Evolutionary conservation across 2,113 vertebrate species (phyloP).

Genomic region (Brachypodius melanocephalos): DNA sequence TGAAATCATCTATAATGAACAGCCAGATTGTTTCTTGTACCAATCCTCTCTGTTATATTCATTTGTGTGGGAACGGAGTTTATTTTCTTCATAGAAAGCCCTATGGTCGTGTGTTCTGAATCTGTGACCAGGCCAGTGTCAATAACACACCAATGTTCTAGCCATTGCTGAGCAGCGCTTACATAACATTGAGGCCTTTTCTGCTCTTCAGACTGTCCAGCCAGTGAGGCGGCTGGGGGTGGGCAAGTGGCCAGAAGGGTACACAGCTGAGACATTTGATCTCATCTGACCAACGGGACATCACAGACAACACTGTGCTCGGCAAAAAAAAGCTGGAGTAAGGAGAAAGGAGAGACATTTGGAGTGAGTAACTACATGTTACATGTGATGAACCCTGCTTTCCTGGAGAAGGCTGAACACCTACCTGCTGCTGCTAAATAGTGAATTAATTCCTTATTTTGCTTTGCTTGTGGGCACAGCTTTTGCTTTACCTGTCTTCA

Average conservation of each 20-base stretch:
- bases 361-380: neutral
- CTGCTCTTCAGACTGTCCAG: neutral
- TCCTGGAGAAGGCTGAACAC: neutral
- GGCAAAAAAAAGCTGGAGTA: neutral
- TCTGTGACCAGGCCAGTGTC: neutral
- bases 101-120: rapidly evolving
- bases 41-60: neutral
- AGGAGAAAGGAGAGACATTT: neutral
- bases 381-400: rapidly evolving
- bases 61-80: neutral
- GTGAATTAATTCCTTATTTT: neutral
- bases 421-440: neutral
- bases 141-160: neutral
- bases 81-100: neutral
- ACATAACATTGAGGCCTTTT: neutral
- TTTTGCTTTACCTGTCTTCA: neutral
- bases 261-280: neutral
- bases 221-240: neutral
- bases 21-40: neutral
- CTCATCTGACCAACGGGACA: no score
- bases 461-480: neutral
- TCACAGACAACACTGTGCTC: rapidly evolving
- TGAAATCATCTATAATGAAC: neutral
- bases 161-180: neutral
- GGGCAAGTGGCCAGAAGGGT: neutral